These are phyloP conservation scores for Ridgeia piscesae DNA, from an alignment of 1,140 invertebrate genomes.

Conservation along the genomic window DNA sequence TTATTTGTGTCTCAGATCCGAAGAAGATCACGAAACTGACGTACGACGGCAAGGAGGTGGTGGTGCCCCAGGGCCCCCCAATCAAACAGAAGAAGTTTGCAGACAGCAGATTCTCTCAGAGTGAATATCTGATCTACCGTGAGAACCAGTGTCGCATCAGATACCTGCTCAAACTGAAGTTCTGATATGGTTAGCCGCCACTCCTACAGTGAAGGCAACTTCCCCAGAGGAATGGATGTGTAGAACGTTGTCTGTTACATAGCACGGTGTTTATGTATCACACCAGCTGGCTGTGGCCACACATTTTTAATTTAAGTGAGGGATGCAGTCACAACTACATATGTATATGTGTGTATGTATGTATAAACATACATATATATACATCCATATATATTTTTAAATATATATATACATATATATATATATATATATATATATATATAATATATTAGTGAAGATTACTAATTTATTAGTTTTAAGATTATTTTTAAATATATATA, in stretches of 20 bases:
- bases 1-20: conserved; percentile 46
- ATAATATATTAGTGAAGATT: too few relatives aligned
- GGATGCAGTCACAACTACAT: not conserved
- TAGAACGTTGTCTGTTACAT: not conserved
- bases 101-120: conserved; percentile 53
- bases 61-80: conserved; percentile 56
- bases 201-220: not conserved
- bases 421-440: too few relatives aligned
- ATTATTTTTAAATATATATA: too few relatives aligned
- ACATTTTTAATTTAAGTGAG: not conserved
- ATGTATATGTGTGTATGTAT: too few relatives aligned
- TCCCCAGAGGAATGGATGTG: not conserved
- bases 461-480: too few relatives aligned
- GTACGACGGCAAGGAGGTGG: conserved; percentile 53
- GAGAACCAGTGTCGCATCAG: conserved; percentile 57
- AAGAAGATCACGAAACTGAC: conserved; percentile 45
- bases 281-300: not conserved
- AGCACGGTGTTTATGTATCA: not conserved
- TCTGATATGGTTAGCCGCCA: conserved; percentile 22
- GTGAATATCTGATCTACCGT: conserved; percentile 60
- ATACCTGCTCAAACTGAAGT: conserved; percentile 51
- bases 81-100: conserved; percentile 35
- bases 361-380: too few relatives aligned
- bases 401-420: too few relatives aligned
- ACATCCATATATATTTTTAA: too few relatives aligned